Evolutionary conservation across 1,140 invertebrate species (phyloP), one percentile per base, ranked within the genome.

Genomic region (Drosophila sturtevanti): DNA sequence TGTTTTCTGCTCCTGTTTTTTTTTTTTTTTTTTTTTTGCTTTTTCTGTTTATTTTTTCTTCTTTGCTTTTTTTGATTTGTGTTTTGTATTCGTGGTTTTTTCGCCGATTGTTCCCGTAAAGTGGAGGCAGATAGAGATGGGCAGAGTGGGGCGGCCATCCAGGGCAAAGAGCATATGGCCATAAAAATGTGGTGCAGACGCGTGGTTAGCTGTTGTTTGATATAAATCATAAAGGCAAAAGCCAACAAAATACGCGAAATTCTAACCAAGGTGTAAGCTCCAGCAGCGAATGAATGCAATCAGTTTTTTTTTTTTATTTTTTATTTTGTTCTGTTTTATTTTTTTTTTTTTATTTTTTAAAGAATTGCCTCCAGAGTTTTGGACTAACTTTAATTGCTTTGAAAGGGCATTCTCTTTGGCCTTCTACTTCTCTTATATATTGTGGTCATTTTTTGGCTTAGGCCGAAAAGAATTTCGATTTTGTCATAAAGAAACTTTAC

Each of bases 131-230:
- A 12, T 16, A 16, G 14, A 12, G 44, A 16, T 10, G 10, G 9
- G 31, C 18, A 6, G 34, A 59, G n/a, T 48, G 54, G 27, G 27
- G 27, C 27, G 6, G 5, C 27, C 22, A 0, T 31, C 27, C 27
- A 31, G 52, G 38, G 34, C 31, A 11, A 11, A 41, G 48, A 82
- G 84, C 82, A 89, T 86, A 86, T 79, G 82, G 82, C 56, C 75
- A 76, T 86, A 86, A 87, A 86, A 86, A 81, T 87, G 81, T 73
- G 79, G 82, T 82, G 70, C 81, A 87, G 69, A 85, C 78, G 41
- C 41, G 70, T 68, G 64, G 52, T 56, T 68, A 75, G 70, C 68
- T 81, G 79, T 63, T 68, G 41, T 48, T 48, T 48, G 55, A 71
- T 79, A 85, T 85, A 85, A 85, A 85, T 85, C 81, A 85, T 81